Base-by-base conservation (phyloP, 2,113 vertebrate genomes). In the Protomyctophum bolini region DNA sequence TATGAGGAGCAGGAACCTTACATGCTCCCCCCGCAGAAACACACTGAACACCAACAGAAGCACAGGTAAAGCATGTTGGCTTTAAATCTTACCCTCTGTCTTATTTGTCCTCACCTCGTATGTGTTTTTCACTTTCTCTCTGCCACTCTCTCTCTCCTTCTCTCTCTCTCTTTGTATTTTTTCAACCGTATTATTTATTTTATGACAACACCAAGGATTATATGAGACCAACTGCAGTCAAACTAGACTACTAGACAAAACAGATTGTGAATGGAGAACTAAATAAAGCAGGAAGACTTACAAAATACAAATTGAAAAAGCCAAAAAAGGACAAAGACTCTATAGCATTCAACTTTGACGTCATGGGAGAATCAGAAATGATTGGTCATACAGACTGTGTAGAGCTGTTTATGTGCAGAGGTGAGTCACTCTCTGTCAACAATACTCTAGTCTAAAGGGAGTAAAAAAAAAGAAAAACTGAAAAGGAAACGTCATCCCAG, bases 1-100 rank as follows among this genome's bases (percentile, higher is more conserved):
- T 98, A 96, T 61, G 97, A 98, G 78, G 80, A 91, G 11, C 93
- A 96, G 78, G 95, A 96, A 51, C 94, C 92, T 0, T 95, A 92
- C 70, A 88, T 92, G 77, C 75, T 41, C 33, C 2, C 89, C 67
- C 51, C 91, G 51, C 83, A 68, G 65, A 92, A 68, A 21, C 47
- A 11, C 76, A 63, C 83, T 90, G 92, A 89, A 14, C 73, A 10
- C 1, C 70, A 59, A 10, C 64, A 48, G 9, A 11, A 29, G 49
- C 21, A 60, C 62, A 88, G 90, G 90, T 92, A 89, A 9, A 62
- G 70, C 41, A 54, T 59, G 28, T 10, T 15, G 54, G 63, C 68
- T 82, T 66, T 58, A 77, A 74, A 60, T 52, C 68, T 62, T 48
- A 63, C 68, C 12, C 49, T 54, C 75, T 72, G 49, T 64, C 65